Evolutionary conservation across 53 echinoderm and acorn worm species (phyloP).

Genomic region (Henricia sp.): DNA sequence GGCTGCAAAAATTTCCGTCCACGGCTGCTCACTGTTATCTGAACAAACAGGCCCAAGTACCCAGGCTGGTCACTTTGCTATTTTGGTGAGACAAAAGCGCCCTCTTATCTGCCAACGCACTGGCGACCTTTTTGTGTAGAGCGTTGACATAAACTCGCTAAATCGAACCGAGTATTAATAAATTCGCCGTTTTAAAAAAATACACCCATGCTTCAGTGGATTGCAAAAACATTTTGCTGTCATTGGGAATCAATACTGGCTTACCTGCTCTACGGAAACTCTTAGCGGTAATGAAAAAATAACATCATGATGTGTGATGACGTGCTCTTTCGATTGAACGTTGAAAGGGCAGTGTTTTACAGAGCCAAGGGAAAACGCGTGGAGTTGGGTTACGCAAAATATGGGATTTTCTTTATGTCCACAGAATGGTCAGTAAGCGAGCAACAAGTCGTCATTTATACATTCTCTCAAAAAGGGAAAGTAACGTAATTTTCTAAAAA

Average conservation of each 20-base stretch:
- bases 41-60: constrained; percentile 20
- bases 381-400: too few relatives aligned
- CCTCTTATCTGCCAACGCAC: neutral
- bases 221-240: constrained; percentile 20
- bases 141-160: neutral
- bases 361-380: too few relatives aligned
- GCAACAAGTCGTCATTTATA: too few relatives aligned
- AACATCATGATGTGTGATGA: too few relatives aligned
- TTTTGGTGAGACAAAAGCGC: neutral
- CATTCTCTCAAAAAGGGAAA: too few relatives aligned
- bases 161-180: constrained; percentile 22
- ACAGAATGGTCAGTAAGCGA: too few relatives aligned
- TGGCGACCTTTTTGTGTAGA: neutral
- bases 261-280: neutral
- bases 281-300: constrained; percentile 25
- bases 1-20: neutral
- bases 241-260: neutral
- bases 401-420: too few relatives aligned
- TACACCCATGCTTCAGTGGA: constrained; percentile 2
- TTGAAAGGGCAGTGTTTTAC: too few relatives aligned
- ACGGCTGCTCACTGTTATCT: neutral
- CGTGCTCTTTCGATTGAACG: too few relatives aligned
- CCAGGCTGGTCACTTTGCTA: neutral
- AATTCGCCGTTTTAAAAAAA: neutral
- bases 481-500: too few relatives aligned